phyloP scores from a whole-genome alignment of 2,888 invertebrate species.

The Caenorhabditis plicata region DNA sequence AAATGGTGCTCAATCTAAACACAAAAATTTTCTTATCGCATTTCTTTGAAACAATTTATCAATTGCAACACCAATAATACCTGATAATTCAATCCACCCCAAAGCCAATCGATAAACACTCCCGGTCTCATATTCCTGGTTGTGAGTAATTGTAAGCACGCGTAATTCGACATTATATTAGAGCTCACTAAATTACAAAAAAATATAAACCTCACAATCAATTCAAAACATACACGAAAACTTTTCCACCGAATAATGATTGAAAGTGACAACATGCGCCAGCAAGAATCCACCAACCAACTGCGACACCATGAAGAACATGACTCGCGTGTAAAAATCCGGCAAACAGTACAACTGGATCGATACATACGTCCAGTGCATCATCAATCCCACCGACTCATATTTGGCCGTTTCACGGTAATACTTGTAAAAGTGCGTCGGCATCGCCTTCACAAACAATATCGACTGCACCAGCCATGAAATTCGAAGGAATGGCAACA shows the following conservation, averaged over 20 bases:
- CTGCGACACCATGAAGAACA: conserved; percentile 51
- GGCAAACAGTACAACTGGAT: conserved; percentile 59
- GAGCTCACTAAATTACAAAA: conserved; percentile 49
- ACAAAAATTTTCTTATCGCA: neutral
- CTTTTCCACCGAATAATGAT: conserved; percentile 64
- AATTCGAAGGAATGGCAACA: conserved; percentile 58
- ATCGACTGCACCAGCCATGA: conserved; percentile 60
- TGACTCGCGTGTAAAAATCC: conserved; percentile 34
- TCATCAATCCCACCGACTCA: conserved; percentile 38
- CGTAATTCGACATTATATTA: conserved; percentile 59
- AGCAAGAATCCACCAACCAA: conserved; percentile 61
- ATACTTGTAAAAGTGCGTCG: conserved; percentile 53
- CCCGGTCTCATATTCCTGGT: conserved; percentile 62
- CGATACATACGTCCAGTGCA: conserved; percentile 59
- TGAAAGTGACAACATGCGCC: conserved; percentile 64
- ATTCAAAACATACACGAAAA: conserved; percentile 49
- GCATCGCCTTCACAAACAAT: conserved; percentile 56
- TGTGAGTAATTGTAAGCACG: conserved; percentile 63
- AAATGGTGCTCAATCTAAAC: conserved; percentile 61
- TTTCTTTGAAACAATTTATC: neutral
- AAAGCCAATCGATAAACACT: conserved; percentile 60
- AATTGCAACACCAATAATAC: conserved; percentile 5
- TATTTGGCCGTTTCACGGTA: conserved; percentile 43
- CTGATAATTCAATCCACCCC: conserved; percentile 63
- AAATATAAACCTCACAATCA: neutral